Conservation (phyloP, 1,140 invertebrate genomes). For the Sarcophaga bullata region DNA sequence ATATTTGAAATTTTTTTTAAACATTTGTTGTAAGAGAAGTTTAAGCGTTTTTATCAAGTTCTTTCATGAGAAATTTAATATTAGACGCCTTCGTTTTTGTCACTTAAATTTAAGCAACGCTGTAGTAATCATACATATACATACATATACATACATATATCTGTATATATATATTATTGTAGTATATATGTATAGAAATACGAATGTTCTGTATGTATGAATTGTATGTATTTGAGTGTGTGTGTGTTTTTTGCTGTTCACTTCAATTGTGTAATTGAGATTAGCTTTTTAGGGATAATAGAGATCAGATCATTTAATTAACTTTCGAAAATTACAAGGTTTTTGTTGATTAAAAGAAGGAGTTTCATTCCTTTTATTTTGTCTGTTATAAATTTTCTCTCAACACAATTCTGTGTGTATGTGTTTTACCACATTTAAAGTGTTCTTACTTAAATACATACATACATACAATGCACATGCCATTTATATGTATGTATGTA, state of each 20-base stretch:
- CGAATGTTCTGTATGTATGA: neutral
- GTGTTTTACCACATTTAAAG: too few relatives aligned
- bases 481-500: too few relatives aligned
- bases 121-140: too few relatives aligned
- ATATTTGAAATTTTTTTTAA: too few relatives aligned
- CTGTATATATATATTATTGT: neutral
- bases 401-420: neutral
- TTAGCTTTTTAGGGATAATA: slow-evolving; percentile 63
- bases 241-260: slow-evolving; percentile 47
- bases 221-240: neutral
- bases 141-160: neutral
- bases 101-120: too few relatives aligned
- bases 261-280: slow-evolving; percentile 65
- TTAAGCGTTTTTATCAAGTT: too few relatives aligned
- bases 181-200: neutral
- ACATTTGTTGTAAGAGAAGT: too few relatives aligned
- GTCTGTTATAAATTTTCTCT: slow-evolving; percentile 9
- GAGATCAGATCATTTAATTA: slow-evolving; percentile 65
- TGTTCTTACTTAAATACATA: too few relatives aligned
- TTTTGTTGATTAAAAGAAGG: slow-evolving; percentile 34
- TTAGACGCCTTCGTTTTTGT: too few relatives aligned
- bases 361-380: slow-evolving; percentile 7
- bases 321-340: slow-evolving; percentile 51
- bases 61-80: too few relatives aligned
- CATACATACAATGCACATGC: too few relatives aligned